Conservation (phyloP, 2,113 vertebrate genomes). For the Myotis lucifugus region DNA sequence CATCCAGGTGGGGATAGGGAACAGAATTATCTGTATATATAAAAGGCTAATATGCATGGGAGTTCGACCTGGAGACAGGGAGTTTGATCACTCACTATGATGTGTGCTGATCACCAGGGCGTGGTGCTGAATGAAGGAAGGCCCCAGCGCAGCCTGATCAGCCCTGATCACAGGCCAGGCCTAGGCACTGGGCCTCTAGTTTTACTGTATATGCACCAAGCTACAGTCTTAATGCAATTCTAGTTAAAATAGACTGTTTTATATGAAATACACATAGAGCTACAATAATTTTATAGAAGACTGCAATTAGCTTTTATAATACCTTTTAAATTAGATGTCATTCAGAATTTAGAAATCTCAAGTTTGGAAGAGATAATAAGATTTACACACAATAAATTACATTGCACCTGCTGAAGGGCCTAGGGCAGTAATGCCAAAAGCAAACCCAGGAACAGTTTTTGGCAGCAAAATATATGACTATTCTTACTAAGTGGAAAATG, state of each 20-base stretch:
- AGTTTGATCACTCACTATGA: too few relatives aligned
- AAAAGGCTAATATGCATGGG: too few relatives aligned
- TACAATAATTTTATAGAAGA: not conserved
- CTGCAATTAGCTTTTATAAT: not conserved
- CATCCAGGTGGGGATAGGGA: not conserved
- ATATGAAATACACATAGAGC: not conserved
- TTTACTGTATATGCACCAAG: too few relatives aligned
- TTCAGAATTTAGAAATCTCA: slow-evolving; percentile 18
- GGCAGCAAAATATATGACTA: not conserved
- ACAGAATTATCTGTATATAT: not conserved
- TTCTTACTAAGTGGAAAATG: not conserved
- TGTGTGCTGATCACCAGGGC: too few relatives aligned
- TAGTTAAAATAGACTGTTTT: slow-evolving; percentile 8
- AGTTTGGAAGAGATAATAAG: not conserved
- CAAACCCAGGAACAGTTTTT: not conserved
- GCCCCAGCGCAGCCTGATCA: too few relatives aligned
- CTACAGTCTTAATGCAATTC: not conserved
- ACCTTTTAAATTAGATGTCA: not conserved
- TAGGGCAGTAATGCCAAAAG: not conserved
- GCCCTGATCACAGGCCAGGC: too few relatives aligned
- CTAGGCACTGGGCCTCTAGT: not conserved
- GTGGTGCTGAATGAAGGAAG: too few relatives aligned
- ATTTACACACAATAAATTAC: not conserved
- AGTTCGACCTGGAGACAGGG: too few relatives aligned
- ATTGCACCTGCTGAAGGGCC: not conserved